Conservation (phyloP, 2,797 vertebrate genomes). For the Microcaecilia unicolor region DNA sequence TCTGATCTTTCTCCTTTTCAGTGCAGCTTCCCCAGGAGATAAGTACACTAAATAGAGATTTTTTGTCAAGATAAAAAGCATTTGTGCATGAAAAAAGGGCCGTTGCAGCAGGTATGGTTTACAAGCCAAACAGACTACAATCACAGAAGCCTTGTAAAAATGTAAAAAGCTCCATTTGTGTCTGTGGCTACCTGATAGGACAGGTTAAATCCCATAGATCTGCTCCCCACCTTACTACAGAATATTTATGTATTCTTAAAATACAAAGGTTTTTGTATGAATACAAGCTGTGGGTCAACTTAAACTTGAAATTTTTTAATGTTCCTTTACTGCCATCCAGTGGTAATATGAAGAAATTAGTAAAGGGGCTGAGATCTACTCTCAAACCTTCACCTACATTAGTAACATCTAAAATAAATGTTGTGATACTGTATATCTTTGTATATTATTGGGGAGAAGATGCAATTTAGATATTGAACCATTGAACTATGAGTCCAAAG, state of each 20-base stretch:
- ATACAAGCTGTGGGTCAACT: accelerated
- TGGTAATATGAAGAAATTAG: slow-evolving; percentile 22
- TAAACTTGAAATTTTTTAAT: slow-evolving; percentile 7
- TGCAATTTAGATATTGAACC: no score
- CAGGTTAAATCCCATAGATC: background rate
- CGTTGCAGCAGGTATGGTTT: slow-evolving; percentile 20
- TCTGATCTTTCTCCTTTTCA: background rate
- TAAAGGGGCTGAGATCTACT: no score
- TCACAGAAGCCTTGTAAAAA: slow-evolving; percentile 5
- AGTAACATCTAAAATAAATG: no score
- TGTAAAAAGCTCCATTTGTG: slow-evolving; percentile 8
- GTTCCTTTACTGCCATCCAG: slow-evolving; percentile 77
- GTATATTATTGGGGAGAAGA: no score
- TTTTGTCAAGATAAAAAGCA: slow-evolving; percentile 16
- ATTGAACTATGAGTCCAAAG: no score
- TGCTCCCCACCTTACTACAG: slow-evolving; percentile 4
- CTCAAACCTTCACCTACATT: no score
- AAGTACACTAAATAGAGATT: slow-evolving; percentile 1
- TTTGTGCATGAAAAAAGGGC: slow-evolving; percentile 22
- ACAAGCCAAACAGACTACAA: background rate
- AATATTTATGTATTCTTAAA: background rate
- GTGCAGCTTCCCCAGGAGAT: background rate
- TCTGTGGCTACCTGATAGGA: background rate
- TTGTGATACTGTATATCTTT: no score
- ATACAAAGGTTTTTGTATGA: no score